Base-by-base conservation (phyloP, 2,888 invertebrate genomes). In the Therioaphis trifolii region DNA sequence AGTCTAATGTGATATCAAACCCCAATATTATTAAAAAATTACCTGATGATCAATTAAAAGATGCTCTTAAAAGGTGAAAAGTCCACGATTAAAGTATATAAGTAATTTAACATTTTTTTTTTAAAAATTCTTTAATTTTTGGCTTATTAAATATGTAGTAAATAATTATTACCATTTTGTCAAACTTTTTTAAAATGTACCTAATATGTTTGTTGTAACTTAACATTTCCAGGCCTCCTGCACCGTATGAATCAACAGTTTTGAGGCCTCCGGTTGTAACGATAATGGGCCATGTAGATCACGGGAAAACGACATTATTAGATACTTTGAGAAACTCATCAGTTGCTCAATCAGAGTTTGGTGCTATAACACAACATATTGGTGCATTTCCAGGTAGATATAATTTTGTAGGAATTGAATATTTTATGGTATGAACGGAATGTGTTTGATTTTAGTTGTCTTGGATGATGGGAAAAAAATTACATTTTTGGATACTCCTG, bases 261-360 rank as follows among this genome's bases (percentile, higher is more conserved):
- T 92, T 92, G 4, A 92, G 99, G 1, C 94, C 96, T 18, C 97
- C 99, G 0, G 95, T 99, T 0, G 97, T 98, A 0, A 97, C 99
- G 7, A 96, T 99, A 72, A 99, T 99, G 99, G 99, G 99, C 0
- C 99, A 99, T 89, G 98, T 99, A 2, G 99, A 99, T 91, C 99
- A 99, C 90, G 99, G 99, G 4, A 99, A 99, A 91, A 99, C 99
- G 3, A 99, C 99, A 0, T 90, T 99, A 5, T 89, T 99, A 7
- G 99, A 99, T 89, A 91, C 95, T 0, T 89, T 99, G 46, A 90
- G 98, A 76, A 92, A 96, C 86, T 94, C 97, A 0, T 92, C 93
- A 58, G 93, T 99, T 4, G 98, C 96, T 0, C 94, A 94, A 55
- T 91, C 93, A 52, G 99, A 99, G 90, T 98, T 97, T 89, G 99